Base-by-base conservation (phyloP, 2,888 invertebrate species). In the Cacoxenus indagator region DNA sequence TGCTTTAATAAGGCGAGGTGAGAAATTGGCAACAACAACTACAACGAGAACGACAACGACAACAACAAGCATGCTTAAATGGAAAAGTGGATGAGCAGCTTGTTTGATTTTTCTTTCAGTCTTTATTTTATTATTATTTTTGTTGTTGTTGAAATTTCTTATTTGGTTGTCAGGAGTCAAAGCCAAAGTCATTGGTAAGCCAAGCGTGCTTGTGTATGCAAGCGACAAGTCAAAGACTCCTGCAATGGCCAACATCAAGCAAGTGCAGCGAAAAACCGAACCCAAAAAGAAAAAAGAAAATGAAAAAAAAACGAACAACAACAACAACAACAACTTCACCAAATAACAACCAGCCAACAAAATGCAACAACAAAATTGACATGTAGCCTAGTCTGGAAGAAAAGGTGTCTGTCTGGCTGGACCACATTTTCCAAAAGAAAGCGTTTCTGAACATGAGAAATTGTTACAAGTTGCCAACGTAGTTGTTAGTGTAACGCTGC, bases 391-490 rank as follows among this genome's bases (percentile, higher is more conserved):
- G 5, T 43, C n/a, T 29, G n/a, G n/a, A 17, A 31, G 24, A 62
- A 62, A 62, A 45, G 61, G 67, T 62, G 64, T 71, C n/a, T n/a
- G n/a, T n/a, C 69, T 74, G 76, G 74, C 79, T 82, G 78, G 76
- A 81, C 84, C 81, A 82, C 83, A 84, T 84, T 84, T 84, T 83
- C 83, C 75, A 46, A 84, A 76, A 83, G 83, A 84, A 84, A 84
- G 83, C 81, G 78, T 69, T 31, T 31, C 55, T 72, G 70, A 19
- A 68, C 70, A 69, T 76, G 76, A 74, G 73, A 77, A 78, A 78
- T 73, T 76, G 74, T 78, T 78, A 76, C 73, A 74, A 74, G 71
- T 78, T 24, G 55, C 22, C 17, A 14, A 57, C n/a, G 24, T 51
- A 45, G 68, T 51, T 19, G 29, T 17, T 61, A 65, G 26, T 27